Conservation (phyloP, 2,888 invertebrate genomes). For the Drosophila demipolita region DNA sequence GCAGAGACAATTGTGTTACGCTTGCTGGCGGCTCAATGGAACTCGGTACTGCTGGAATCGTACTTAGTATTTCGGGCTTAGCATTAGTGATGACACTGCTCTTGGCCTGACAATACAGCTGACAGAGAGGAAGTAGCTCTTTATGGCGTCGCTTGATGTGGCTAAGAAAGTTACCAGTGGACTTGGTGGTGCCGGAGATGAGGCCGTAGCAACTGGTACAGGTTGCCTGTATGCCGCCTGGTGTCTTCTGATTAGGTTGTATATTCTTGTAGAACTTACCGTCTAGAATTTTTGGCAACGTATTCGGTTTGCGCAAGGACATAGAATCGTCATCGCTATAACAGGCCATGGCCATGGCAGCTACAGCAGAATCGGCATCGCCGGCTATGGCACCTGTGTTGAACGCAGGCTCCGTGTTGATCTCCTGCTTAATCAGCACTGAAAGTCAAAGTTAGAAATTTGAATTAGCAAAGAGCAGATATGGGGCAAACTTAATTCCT, state of each 20-base stretch:
- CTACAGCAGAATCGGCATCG: slow-evolving; percentile 33
- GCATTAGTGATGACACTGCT: slow-evolving; percentile 17
- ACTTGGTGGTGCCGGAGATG: slow-evolving; percentile 82
- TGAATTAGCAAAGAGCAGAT: slow-evolving; percentile 34
- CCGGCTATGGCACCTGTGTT: slow-evolving; percentile 30
- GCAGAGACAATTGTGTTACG: slow-evolving; percentile 26
- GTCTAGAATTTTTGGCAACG: slow-evolving; percentile 81
- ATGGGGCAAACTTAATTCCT: neutral
- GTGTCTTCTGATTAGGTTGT: slow-evolving; percentile 80
- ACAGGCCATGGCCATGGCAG: slow-evolving; percentile 36
- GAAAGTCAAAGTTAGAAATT: slow-evolving; percentile 35
- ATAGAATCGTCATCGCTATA: slow-evolving; percentile 66
- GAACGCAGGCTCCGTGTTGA: slow-evolving; percentile 17
- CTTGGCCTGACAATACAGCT: slow-evolving; percentile 79
- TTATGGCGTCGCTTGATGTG: slow-evolving; percentile 82
- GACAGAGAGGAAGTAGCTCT: slow-evolving; percentile 74
- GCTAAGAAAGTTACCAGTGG: slow-evolving; percentile 82
- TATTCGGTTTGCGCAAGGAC: slow-evolving; percentile 64
- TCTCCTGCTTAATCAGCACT: slow-evolving; percentile 65
- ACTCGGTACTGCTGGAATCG: slow-evolving; percentile 20
- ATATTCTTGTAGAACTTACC: slow-evolving; percentile 82
- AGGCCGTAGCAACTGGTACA: slow-evolving; percentile 79
- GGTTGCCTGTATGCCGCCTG: slow-evolving; percentile 83
- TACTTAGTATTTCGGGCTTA: slow-evolving; percentile 21
- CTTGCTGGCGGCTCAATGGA: slow-evolving; percentile 33